phyloP scores from a whole-genome alignment of 2,888 invertebrate genomes.

The Synanthedon andrenaeformis region DNA sequence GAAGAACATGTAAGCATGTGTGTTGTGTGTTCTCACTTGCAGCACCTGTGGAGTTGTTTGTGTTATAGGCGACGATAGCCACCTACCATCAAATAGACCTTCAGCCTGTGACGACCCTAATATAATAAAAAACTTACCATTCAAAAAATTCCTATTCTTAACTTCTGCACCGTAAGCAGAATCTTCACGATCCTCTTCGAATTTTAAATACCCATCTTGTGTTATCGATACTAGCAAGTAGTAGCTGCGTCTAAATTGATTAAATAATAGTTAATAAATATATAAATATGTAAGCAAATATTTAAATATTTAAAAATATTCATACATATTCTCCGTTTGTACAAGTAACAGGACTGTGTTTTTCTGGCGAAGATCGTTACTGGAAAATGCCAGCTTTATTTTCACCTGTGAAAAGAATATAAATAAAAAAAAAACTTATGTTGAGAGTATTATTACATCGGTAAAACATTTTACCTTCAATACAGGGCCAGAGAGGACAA shows the following conservation, averaged over 20 bases:
- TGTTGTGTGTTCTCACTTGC: no score
- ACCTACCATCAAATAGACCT: no score
- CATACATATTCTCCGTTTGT: slow-evolving; percentile 77
- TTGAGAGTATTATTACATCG: neutral
- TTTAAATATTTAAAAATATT: neutral
- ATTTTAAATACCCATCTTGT: slow-evolving; percentile 83
- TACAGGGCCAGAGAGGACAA: slow-evolving; percentile 78
- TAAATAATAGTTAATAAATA: neutral
- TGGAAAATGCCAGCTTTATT: slow-evolving; percentile 88
- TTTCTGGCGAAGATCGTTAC: slow-evolving; percentile 81
- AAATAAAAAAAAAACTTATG: neutral
- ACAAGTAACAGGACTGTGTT: slow-evolving; percentile 83
- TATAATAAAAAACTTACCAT: slow-evolving; percentile 63
- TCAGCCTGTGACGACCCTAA: no score
- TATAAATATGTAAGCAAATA: neutral
- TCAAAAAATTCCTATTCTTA: slow-evolving; percentile 83
- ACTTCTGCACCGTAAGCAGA: slow-evolving; percentile 79
- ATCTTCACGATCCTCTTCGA: slow-evolving; percentile 88
- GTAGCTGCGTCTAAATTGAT: slow-evolving; percentile 77
- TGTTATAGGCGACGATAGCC: no score
- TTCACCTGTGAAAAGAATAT: slow-evolving; percentile 71
- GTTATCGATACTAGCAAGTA: slow-evolving; percentile 86
- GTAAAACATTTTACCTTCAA: slow-evolving; percentile 38
- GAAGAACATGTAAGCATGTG: no score
- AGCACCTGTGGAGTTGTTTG: no score